Conservation (phyloP, 1,140 invertebrate genomes). For the Caenorhabditis briggsae region DNA sequence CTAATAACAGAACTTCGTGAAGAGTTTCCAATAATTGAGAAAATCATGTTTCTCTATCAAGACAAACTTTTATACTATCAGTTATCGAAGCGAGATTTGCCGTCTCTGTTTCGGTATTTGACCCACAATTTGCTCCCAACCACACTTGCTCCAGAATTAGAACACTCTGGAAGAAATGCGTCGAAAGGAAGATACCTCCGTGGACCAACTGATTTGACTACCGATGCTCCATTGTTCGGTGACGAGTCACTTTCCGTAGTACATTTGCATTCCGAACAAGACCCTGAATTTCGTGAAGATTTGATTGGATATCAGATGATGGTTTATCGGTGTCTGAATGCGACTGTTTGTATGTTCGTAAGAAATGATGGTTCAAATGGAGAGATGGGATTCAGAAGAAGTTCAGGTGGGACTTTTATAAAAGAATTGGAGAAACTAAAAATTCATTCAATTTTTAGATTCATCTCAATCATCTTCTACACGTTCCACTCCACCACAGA, state of each 20-base stretch:
- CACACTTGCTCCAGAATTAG: constrained; percentile 35
- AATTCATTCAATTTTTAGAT: neutral
- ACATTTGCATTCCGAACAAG: constrained; percentile 54
- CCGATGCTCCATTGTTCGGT: constrained; percentile 59
- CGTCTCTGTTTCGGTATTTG: constrained; percentile 63
- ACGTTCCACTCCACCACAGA: constrained; percentile 15
- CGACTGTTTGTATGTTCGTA: constrained; percentile 68
- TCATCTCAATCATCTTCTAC: constrained; percentile 7
- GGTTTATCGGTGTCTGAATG: constrained; percentile 65
- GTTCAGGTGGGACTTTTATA: constrained; percentile 30
- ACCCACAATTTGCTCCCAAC: constrained; percentile 67
- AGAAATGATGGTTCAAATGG: constrained; percentile 56
- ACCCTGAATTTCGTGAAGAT: constrained; percentile 46
- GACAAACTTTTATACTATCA: constrained; percentile 66
- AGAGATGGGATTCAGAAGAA: constrained; percentile 54
- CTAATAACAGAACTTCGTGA: constrained; percentile 63
- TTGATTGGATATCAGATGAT: constrained; percentile 62
- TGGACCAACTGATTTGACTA: constrained; percentile 63
- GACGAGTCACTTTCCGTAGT: constrained; percentile 63
- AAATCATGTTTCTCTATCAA: constrained; percentile 66
- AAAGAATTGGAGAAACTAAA: neutral
- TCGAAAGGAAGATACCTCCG: constrained; percentile 62
- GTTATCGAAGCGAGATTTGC: constrained; percentile 60
- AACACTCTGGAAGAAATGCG: constrained; percentile 38
- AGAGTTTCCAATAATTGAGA: constrained; percentile 66